Evolutionary conservation across 2,888 invertebrate genomes (phyloP), one percentile per base, ranked within the genome.

Genomic region (Peribatodes rhomboidaria): DNA sequence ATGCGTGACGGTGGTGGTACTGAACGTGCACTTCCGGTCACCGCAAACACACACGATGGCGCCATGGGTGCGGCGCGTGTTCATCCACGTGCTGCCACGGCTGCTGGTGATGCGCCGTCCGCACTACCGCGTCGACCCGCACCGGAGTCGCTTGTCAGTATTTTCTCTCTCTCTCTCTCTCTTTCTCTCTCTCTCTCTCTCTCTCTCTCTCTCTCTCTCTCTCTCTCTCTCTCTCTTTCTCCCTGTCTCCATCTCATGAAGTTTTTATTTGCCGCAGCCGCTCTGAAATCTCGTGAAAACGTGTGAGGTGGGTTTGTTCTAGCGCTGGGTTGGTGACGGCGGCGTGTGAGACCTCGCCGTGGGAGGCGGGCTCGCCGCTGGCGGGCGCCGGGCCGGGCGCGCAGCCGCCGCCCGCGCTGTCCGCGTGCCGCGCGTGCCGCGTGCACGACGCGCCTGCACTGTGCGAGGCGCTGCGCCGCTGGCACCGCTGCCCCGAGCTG

Each of bases 11-110:
- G 99, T 99, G 82, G 97, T 99, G 85, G 98, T 99, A 80, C 95
- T 99, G 82, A 99, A 99, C 94, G 98, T 99, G 80, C 99, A 99
- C 95, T 99, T 99, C 94, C 97, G 99, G 65, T 98, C 98, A 75
- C 98, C 99, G 72, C 98, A 98, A 90, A 99, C 99, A 72, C 99
- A 99, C 94, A 97, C 97, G 75, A 99, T 99, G 99, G 97, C 98
- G 71, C 98, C 97, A 59, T 99, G 99, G 99, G 98, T 99, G 81
- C 96, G 98, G 74, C 95, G 97, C 75, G 97, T 99, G 81, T 99
- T 99, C 95, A 98, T 99, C 84, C 98, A 99, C 94, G 97, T 98
- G 87, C 95, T 99, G 89, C 99, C 99, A 79, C 95, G 98, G 77
- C 95, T 99, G 83, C 94, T 99, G 81, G 97, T 98, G 81, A 98